These are phyloP conservation scores for Macrocentrus cingulum DNA, from an alignment of 1,140 invertebrate species.

Conservation along the genomic window DNA sequence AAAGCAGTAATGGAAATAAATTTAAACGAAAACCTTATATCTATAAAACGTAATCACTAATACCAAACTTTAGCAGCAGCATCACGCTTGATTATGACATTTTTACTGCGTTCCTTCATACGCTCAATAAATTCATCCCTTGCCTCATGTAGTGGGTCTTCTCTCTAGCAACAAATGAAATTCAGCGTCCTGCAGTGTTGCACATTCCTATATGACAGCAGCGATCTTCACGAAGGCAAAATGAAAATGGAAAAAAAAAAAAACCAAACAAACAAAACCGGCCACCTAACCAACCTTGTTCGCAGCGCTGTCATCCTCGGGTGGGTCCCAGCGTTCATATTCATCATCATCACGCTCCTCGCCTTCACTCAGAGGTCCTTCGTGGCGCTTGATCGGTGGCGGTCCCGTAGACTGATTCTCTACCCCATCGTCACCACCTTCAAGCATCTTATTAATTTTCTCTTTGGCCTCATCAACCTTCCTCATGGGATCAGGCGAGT, in stretches of 20 bases:
- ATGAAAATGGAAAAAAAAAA: constrained; percentile 16
- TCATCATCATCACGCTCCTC: constrained; percentile 71
- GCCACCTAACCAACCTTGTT: constrained; percentile 50
- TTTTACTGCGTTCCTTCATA: constrained; percentile 54
- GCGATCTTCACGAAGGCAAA: constrained; percentile 19
- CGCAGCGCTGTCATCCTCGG: constrained; percentile 37
- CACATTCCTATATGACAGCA: too few species aligned
- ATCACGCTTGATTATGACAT: constrained; percentile 50
- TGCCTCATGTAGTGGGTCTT: constrained; percentile 40
- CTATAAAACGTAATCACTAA: too few species aligned
- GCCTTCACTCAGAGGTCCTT: constrained; percentile 70
- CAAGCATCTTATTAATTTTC: constrained; percentile 65
- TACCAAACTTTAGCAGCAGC: constrained; percentile 52
- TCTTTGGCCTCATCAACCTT: constrained; percentile 65
- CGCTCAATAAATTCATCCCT: constrained; percentile 52
- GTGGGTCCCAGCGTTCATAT: constrained; percentile 53
- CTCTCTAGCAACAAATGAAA: constrained; percentile 52
- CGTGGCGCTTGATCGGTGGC: constrained; percentile 55
- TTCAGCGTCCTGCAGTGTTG: constrained; percentile 35
- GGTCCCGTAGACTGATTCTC: constrained; percentile 7
- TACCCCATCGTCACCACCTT: constrained; percentile 57
- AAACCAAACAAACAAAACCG: constrained; percentile 4
- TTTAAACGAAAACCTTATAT: too few species aligned
- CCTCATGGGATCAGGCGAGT: constrained; percentile 64
- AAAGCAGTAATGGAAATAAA: too few species aligned